Evolutionary conservation across 2,888 invertebrate species (phyloP).

Genomic region (Rhopalosiphum nymphaeae): DNA sequence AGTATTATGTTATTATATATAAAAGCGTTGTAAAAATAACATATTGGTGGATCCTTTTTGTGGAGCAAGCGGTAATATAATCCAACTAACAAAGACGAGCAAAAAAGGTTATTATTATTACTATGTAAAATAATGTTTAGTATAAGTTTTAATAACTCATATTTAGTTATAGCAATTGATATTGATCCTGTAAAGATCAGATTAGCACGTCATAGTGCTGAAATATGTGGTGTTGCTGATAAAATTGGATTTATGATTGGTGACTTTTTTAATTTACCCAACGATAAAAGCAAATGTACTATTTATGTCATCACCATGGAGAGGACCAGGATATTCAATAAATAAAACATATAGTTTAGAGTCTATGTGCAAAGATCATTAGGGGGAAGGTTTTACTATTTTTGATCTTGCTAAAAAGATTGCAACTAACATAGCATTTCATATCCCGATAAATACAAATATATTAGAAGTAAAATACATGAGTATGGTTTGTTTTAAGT

Average conservation of each 20-base stretch:
- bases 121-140: constrained; percentile 61
- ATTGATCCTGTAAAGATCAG: constrained; percentile 92
- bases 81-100: constrained; percentile 93
- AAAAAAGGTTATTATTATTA: constrained; percentile 75
- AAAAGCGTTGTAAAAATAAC: constrained; percentile 82
- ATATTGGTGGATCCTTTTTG: constrained; percentile 96
- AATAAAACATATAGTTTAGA: constrained; percentile 80
- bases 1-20: constrained; percentile 87
- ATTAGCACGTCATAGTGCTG: constrained; percentile 85
- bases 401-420: too few relatives aligned
- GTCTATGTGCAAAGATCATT: constrained; percentile 71
- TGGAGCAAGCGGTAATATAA: constrained; percentile 97
- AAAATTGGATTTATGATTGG: constrained; percentile 76
- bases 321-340: constrained; percentile 86
- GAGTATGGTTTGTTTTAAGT: too few relatives aligned
- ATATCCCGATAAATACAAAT: too few relatives aligned
- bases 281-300: constrained; percentile 84
- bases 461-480: too few relatives aligned
- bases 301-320: constrained; percentile 98
- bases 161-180: constrained; percentile 91
- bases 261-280: constrained; percentile 79
- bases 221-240: too few relatives aligned
- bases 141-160: background rate
- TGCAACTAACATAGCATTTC: too few relatives aligned
- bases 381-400: too few relatives aligned